Percentiles rank a stretch among this genome's conserved stretches.
These are phyloP conservation scores for Hapalemur alaotrensis DNA, from an alignment of 2,797 vertebrate species.

Conservation along the genomic window DNA sequence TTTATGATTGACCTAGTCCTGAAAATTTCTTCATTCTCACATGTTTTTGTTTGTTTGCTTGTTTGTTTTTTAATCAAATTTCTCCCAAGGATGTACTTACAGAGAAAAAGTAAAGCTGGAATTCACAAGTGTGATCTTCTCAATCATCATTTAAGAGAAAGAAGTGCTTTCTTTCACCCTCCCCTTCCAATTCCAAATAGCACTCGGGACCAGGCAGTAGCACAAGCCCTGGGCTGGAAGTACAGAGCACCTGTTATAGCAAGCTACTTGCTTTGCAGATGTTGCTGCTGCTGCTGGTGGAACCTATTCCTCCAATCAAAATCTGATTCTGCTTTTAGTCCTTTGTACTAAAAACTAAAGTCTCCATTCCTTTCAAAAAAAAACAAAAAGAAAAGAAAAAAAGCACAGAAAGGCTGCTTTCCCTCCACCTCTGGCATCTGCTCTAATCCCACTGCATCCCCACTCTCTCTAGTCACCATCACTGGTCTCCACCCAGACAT, in stretches of 20 bases:
- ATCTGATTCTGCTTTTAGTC: not conserved
- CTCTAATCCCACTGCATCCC: too few species aligned
- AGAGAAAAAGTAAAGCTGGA: not conserved
- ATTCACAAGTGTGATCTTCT: not conserved
- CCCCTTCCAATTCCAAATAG: not conserved
- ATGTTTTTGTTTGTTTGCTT: not conserved
- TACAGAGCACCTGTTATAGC: fast-evolving
- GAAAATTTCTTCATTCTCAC: not conserved
- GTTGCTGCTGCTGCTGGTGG: not conserved
- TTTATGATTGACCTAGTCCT: not conserved
- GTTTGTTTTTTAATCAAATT: not conserved
- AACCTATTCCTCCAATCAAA: not conserved
- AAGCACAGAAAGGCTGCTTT: not conserved
- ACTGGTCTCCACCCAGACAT: not conserved
- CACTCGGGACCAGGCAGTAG: not conserved
- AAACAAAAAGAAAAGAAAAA: not conserved
- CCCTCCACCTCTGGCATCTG: not conserved
- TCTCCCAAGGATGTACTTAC: not conserved
- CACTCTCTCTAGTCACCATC: not conserved
- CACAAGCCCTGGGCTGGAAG: too few species aligned
- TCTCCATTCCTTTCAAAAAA: not conserved
- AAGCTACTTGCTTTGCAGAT: not conserved
- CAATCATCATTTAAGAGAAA: not conserved
- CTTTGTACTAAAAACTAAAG: not conserved
- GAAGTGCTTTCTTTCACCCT: not conserved